Base-by-base conservation (phyloP, 2,888 invertebrate species). In the Himalopsyche kuldschensis region DNA sequence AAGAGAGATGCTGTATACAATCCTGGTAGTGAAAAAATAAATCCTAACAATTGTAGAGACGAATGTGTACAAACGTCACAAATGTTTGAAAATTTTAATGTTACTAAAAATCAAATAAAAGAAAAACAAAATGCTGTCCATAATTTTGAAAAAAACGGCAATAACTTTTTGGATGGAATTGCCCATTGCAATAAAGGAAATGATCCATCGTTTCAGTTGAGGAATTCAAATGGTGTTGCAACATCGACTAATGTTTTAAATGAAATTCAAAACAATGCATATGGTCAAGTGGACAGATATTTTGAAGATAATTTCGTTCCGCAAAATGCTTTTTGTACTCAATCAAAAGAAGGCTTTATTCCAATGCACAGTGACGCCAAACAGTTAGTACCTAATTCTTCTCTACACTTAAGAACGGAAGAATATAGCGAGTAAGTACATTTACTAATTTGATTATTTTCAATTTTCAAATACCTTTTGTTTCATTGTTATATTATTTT, bases 391-490 rank as follows among this genome's bases (percentile, higher is more conserved):
- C 91, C 92, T 6, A 91, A 91, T 69, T 91, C 90, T 84, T 91
- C 90, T 78, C 86, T 92, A 80, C 91, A 91, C 88, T 89, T 92
- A 84, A 91, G 91, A 89, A 89, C 91, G 1, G 88, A 90, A 87
- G 92, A 91, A 87, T 92, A 91, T 86, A 92, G 91, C 87, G 91
- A 90, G 92, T 91, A 87, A 90, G 91, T 85, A 82, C 75, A 48
- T 80, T 31, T 89, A 79, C 15, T 15, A 15, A 41, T 41, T 41
- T 41, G 41, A 41, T 41, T 3, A 41, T 41, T 15, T 15, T 1
- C 15, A 15, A 41, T 41, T 41, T 41, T 41, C 3, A 41, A 41
- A 41, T 41, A 41, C 1, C 0, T 15, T 15, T 10, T 35, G 8
- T 41, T 55, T 85, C 81, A 10, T 3, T 24, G 15, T 78, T 78